Evolutionary conservation across 2,888 invertebrate genomes (phyloP), one percentile per base, ranked within the genome.

Genomic region (Leptinotarsa tumamoca): DNA sequence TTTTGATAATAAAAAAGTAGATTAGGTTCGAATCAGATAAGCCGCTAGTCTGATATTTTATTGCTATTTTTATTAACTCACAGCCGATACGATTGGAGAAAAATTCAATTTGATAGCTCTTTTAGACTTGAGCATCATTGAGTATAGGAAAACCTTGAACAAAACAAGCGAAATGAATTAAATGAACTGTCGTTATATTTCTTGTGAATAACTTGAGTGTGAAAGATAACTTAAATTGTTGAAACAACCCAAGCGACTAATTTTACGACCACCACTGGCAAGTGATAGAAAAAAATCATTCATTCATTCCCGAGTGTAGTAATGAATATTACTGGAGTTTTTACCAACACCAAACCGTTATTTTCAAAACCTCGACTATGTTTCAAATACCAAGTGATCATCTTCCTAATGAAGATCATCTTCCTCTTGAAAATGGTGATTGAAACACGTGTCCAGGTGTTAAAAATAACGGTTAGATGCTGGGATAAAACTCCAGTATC

Each of bases 21-120:
- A 33, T 63, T 63, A 17, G 13, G 33, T 63, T n/a, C 63, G 7
- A n/a, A 17, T 7, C n/a, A 63, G 63, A 63, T 33, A 63, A 7
- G 10, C n/a, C 10, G 18, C 33, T 63, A 10, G 63, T 63, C 18
- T 58, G 18, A 58, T 58, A 10, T 63, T 63, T 63, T 63, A 63
- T n/a, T 63, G 17, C 63, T n/a, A 43, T 17, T 63, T 63, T 63
- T 43, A 63, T 63, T n/a, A 63, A n/a, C n/a, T n/a, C 17, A 18
- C 43, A 43, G 3, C 27, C 7, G n/a, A 43, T 43, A 2, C 7
- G 63, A 63, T 63, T 17, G 27, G 33, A 33, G 58, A 58, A 58
- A 21, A 21, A 21, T 21, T 58, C 58, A 14, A 58, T 23, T 23
- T 58, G 58, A 58, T 23, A 21, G 23, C 23, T 58, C 15, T 58